These are phyloP conservation scores for Ifrita kowaldi DNA, from an alignment of 2,113 vertebrate species.

Conservation along the genomic window DNA sequence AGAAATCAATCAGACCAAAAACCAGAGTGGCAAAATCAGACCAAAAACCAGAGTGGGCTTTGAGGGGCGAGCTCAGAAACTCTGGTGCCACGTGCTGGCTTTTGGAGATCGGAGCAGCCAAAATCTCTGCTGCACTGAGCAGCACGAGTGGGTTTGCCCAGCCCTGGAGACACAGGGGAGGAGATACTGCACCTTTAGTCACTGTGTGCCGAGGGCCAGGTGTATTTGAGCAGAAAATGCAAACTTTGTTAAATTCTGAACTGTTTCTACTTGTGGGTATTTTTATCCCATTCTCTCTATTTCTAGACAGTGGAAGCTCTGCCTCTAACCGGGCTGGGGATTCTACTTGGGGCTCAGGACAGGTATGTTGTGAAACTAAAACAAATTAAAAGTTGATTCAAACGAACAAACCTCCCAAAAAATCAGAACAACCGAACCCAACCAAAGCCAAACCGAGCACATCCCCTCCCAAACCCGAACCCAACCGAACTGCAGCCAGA, in stretches of 20 bases:
- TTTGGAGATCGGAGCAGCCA: not conserved
- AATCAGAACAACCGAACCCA: not conserved
- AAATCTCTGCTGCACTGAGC: not conserved
- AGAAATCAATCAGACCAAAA: not conserved
- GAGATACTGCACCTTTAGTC: slow-evolving; percentile 43
- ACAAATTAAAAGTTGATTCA: not conserved
- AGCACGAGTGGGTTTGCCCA: not conserved
- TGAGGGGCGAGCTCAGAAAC: not conserved
- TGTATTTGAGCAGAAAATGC: slow-evolving; percentile 42
- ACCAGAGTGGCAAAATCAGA: not conserved
- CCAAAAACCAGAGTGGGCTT: not conserved
- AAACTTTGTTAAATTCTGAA: slow-evolving; percentile 45
- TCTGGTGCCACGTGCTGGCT: not conserved
- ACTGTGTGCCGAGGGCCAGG: slow-evolving; percentile 5
- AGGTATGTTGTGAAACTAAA: slow-evolving; percentile 62
- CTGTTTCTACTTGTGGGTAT: slow-evolving; percentile 57
- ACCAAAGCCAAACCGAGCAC: slow-evolving; percentile 30
- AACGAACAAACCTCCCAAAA: not conserved
- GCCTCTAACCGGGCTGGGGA: slow-evolving; percentile 67
- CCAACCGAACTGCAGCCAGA: slow-evolving; percentile 24
- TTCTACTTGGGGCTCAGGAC: slow-evolving; percentile 72
- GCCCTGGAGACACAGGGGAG: not conserved
- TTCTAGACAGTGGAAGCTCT: slow-evolving; percentile 72
- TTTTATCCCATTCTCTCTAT: slow-evolving; percentile 73
- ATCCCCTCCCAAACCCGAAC: slow-evolving; percentile 26